Conservation (phyloP, 2,113 vertebrate species). For the Pygoscelis antarcticus region DNA sequence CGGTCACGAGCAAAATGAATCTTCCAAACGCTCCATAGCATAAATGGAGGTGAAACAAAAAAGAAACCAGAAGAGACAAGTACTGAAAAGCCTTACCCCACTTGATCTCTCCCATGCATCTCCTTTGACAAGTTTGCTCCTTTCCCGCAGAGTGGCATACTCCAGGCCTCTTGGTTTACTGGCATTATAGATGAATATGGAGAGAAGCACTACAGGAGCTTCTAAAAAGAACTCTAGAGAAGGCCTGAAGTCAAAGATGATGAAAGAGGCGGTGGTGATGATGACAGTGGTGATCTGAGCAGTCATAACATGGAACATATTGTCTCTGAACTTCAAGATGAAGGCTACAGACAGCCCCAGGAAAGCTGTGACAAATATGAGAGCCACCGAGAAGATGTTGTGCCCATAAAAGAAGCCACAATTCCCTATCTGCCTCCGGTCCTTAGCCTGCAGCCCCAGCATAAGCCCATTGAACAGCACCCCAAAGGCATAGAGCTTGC, state of each 20-base stretch:
- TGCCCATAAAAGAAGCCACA: constrained; percentile 95
- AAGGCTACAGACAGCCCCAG: constrained; percentile 94
- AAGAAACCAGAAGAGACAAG: neutral
- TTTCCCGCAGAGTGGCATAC: constrained; percentile 79
- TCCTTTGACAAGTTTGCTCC: constrained; percentile 82
- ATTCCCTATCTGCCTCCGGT: constrained; percentile 79
- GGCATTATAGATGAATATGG: constrained; percentile 95
- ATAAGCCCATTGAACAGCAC: constrained; percentile 90
- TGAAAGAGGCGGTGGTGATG: constrained; percentile 86
- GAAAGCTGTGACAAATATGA: constrained; percentile 92
- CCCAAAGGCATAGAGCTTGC: constrained; percentile 91
- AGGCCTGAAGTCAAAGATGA: constrained; percentile 92
- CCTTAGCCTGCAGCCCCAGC: constrained; percentile 78
- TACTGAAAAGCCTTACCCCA: constrained; percentile 83
- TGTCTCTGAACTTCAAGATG: constrained; percentile 97
- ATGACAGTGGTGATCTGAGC: constrained; percentile 94
- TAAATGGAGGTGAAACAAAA: neutral
- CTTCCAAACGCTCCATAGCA: neutral
- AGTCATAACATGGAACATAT: constrained; percentile 98
- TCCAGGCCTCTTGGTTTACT: constrained; percentile 79
- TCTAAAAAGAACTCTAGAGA: constrained; percentile 93
- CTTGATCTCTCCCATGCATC: constrained; percentile 87
- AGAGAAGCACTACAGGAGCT: constrained; percentile 90
- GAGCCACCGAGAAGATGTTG: constrained; percentile 85
- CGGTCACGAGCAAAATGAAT: neutral